Conservation (phyloP, 2,888 invertebrate species). For the Dicyrtoma fusca region DNA sequence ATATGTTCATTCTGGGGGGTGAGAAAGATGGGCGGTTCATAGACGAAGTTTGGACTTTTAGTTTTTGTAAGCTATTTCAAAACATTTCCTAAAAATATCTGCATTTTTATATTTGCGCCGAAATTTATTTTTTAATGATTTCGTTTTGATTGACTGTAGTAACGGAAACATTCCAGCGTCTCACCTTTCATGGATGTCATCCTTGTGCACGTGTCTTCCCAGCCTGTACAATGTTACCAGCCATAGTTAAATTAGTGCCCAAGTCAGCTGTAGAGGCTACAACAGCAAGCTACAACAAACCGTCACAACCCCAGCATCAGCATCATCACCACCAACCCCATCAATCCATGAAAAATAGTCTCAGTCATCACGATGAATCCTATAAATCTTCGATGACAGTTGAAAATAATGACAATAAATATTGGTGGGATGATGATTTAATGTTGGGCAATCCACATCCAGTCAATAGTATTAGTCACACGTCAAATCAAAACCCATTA, state of each 20-base stretch:
- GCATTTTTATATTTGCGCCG: too few species aligned
- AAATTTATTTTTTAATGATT: constrained; percentile 3
- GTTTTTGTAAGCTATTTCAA: constrained; percentile 68
- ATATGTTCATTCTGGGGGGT: constrained; percentile 79
- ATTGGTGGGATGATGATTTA: constrained; percentile 42
- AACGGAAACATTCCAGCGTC: constrained; percentile 29
- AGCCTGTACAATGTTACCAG: constrained; percentile 38
- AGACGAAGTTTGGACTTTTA: constrained; percentile 81
- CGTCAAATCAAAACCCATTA: constrained; percentile 13
- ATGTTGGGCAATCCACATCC: constrained; percentile 7
- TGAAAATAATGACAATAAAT: constrained; percentile 26
- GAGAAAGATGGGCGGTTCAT: constrained; percentile 72
- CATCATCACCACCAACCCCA: neutral
- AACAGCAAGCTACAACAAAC: too few species aligned
- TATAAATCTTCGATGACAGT: neutral
- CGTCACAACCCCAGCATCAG: too few species aligned
- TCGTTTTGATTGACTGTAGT: constrained; percentile 2
- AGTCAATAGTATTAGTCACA: neutral
- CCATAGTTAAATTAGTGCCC: constrained; percentile 11
- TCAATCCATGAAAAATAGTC: neutral
- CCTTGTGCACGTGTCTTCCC: constrained; percentile 68
- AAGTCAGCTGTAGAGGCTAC: neutral
- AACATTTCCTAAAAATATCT: neutral
- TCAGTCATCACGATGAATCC: neutral
- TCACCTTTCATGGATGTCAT: constrained; percentile 60